Percentiles rank a stretch among this genome's conserved stretches.
Evolutionary conservation across 2,888 invertebrate genomes (phyloP).

Genomic region (Meiosimyza decipiens): DNA sequence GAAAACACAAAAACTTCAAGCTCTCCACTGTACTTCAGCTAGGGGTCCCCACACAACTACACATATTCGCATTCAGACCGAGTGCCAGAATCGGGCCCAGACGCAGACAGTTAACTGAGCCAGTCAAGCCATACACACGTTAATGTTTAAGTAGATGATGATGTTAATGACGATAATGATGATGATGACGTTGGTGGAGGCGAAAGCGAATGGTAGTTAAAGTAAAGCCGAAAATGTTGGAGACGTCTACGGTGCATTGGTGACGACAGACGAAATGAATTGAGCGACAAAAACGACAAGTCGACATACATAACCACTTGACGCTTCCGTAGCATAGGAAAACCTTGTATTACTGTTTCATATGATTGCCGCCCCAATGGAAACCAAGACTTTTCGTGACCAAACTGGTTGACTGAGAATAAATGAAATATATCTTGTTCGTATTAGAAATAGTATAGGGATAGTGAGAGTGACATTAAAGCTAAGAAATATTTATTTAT

Average conservation of each 20-base stretch:
- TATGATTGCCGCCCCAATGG: not conserved
- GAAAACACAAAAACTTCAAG: conserved; percentile 1
- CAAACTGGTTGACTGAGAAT: not conserved
- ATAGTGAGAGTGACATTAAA: too few species aligned
- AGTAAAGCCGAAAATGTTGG: conserved; percentile 2
- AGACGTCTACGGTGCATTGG: conserved; percentile 10
- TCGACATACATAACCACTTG: conserved; percentile 48
- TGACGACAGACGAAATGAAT: not conserved
- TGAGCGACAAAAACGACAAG: conserved; percentile 46
- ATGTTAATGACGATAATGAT: not conserved
- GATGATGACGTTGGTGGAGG: conserved; percentile 32
- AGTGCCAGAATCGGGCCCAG: conserved; percentile 29
- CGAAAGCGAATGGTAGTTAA: conserved; percentile 41
- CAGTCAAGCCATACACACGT: conserved; percentile 40
- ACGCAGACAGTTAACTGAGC: conserved; percentile 27
- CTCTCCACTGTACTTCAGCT: conserved; percentile 37
- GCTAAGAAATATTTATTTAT: too few species aligned
- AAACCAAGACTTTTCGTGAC: not conserved
- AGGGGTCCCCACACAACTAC: conserved; percentile 14
- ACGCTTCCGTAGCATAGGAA: conserved; percentile 45
- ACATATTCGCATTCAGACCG: conserved; percentile 24
- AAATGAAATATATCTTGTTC: too few species aligned
- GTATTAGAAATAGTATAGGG: too few species aligned
- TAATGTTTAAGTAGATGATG: not conserved
- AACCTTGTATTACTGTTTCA: not conserved